Evolutionary conservation across 2,113 vertebrate genomes (phyloP).

Genomic region (Hemicordylus capensis): DNA sequence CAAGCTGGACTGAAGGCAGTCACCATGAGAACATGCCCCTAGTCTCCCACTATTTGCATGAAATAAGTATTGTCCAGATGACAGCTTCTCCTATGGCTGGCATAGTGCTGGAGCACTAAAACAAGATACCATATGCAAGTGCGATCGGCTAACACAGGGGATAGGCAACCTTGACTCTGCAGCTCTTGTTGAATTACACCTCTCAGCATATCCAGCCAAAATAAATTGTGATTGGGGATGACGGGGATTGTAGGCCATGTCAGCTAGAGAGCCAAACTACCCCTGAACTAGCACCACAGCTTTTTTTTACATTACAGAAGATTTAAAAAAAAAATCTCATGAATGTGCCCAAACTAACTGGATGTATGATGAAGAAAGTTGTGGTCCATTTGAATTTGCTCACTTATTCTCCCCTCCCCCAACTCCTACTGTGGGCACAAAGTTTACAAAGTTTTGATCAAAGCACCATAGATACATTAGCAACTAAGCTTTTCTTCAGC

Average conservation of each 20-base stretch:
- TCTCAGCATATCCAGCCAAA: too few species aligned
- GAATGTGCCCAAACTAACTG: neutral
- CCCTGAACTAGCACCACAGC: too few species aligned
- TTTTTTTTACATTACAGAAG: too few species aligned
- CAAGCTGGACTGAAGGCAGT: too few species aligned
- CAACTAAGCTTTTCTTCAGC: conserved; percentile 24
- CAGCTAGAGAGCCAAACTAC: too few species aligned
- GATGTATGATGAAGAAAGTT: neutral
- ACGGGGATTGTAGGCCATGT: too few species aligned
- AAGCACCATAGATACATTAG: conserved; percentile 19
- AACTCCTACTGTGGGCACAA: conserved; percentile 33
- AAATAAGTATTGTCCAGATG: neutral
- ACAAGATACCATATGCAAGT: neutral
- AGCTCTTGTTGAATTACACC: too few species aligned
- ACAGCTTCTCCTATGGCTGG: neutral
- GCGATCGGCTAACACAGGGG: too few species aligned
- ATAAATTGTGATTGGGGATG: too few species aligned
- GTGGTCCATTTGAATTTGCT: neutral
- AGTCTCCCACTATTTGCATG: neutral
- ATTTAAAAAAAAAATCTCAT: too few species aligned
- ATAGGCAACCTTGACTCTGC: too few species aligned
- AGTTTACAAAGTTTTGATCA: conserved; percentile 50
- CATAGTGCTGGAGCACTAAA: neutral
- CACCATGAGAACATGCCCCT: neutral
- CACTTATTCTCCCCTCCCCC: neutral